phyloP scores from a whole-genome alignment of 2,888 invertebrate genomes.

The Salticus scenicus region DNA sequence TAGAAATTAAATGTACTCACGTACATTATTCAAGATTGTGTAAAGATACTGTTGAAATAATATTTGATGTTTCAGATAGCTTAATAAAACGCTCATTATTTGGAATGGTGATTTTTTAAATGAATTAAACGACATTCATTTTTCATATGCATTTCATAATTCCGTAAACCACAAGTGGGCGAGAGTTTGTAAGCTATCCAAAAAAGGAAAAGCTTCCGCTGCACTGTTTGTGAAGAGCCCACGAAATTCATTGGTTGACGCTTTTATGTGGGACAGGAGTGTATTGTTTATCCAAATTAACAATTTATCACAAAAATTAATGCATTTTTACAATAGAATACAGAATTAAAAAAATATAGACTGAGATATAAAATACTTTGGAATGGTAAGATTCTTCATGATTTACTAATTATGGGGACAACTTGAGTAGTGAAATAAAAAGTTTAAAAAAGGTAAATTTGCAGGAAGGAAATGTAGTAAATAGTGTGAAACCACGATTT shows the following conservation, averaged over 20 bases:
- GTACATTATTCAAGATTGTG: not conserved
- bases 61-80: not conserved
- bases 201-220: slow-evolving; percentile 61
- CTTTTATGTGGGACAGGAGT: slow-evolving; percentile 34
- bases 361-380: too few species aligned
- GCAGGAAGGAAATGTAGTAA: too few species aligned
- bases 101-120: not conserved
- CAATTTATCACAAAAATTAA: too few species aligned
- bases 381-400: too few species aligned
- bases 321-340: too few species aligned
- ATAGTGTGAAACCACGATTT: too few species aligned
- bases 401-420: too few species aligned
- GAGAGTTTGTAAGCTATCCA: slow-evolving; percentile 66
- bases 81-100: not conserved
- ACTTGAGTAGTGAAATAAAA: too few species aligned
- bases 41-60: not conserved
- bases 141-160: slow-evolving; percentile 54
- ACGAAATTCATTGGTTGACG: slow-evolving; percentile 42
- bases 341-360: too few species aligned
- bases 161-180: slow-evolving; percentile 52
- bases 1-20: slow-evolving; percentile 14
- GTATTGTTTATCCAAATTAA: not conserved
- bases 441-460: too few species aligned
- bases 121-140: slow-evolving; percentile 49
- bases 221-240: slow-evolving; percentile 5